phyloP scores from a whole-genome alignment of 2,113 vertebrate genomes.

The Semnornis frantzii region DNA sequence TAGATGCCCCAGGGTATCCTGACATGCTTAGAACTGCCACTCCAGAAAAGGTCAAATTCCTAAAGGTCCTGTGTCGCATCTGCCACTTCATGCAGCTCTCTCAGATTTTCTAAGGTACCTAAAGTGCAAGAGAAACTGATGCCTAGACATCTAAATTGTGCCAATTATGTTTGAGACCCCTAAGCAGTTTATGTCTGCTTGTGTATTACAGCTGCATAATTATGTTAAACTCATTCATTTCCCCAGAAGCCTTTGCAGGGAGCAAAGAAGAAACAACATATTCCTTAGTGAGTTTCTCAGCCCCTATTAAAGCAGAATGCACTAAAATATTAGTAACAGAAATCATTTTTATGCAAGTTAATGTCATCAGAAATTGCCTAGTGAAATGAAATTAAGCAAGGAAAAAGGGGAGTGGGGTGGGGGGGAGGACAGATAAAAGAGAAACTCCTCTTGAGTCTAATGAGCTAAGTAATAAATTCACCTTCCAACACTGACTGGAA shows the following conservation, averaged over 20 bases:
- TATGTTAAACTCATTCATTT: not conserved
- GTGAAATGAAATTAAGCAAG: constrained; percentile 1
- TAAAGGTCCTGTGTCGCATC: not conserved
- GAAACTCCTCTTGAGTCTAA: not conserved
- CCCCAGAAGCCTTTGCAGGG: not conserved
- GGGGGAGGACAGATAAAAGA: not conserved
- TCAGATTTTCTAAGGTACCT: not conserved
- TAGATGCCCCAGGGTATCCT: not conserved
- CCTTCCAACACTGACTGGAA: constrained; percentile 24
- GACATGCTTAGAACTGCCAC: not conserved
- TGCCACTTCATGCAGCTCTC: not conserved
- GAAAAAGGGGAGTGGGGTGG: not conserved
- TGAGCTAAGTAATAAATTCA: constrained; percentile 21
- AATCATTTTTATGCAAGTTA: constrained; percentile 18
- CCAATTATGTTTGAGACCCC: not conserved
- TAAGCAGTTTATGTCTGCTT: constrained; percentile 5
- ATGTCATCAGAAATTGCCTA: not conserved
- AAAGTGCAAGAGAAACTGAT: not conserved
- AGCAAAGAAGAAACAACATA: not conserved
- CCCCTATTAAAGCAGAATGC: not conserved
- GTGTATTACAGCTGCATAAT: not conserved
- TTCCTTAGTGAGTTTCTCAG: not conserved
- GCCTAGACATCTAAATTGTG: not conserved
- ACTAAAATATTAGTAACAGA: not conserved
- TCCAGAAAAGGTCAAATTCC: not conserved